phyloP scores from a whole-genome alignment of 2,113 vertebrate genomes.

The Peucedramus taeniatus region DNA sequence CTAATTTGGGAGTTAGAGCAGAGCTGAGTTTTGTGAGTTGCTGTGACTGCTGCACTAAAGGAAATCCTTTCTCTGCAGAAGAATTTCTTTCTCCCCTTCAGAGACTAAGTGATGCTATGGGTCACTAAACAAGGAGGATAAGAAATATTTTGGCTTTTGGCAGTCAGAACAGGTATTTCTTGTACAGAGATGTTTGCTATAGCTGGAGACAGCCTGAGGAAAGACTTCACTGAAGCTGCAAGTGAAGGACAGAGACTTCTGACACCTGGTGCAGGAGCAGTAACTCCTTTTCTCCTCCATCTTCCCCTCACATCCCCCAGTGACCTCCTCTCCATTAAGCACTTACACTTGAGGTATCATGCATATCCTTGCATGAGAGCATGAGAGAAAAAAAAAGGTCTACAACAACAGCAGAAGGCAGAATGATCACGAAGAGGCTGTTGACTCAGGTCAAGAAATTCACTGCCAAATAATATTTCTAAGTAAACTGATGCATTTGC shows the following conservation, averaged over 20 bases:
- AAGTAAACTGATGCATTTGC: neutral
- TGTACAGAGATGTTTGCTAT: neutral
- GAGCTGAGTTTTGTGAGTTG: neutral
- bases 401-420: neutral
- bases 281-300: neutral
- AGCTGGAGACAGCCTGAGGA: neutral
- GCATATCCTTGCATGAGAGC: neutral
- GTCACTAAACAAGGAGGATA: neutral
- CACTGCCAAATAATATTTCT: neutral
- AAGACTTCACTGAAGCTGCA: neutral
- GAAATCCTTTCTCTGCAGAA: neutral
- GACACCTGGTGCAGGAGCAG: neutral
- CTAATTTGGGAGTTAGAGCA: neutral
- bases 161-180: neutral
- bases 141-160: neutral
- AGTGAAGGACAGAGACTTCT: neutral
- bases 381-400: neutral
- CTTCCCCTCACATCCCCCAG: neutral
- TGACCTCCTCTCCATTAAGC: accelerated
- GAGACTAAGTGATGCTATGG: neutral
- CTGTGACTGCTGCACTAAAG: neutral
- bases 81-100: neutral
- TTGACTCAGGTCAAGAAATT: neutral
- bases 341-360: neutral
- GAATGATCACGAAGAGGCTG: neutral